These are phyloP conservation scores for Arrhopalites spinosus DNA, from an alignment of 2,888 invertebrate genomes.

Conservation along the genomic window DNA sequence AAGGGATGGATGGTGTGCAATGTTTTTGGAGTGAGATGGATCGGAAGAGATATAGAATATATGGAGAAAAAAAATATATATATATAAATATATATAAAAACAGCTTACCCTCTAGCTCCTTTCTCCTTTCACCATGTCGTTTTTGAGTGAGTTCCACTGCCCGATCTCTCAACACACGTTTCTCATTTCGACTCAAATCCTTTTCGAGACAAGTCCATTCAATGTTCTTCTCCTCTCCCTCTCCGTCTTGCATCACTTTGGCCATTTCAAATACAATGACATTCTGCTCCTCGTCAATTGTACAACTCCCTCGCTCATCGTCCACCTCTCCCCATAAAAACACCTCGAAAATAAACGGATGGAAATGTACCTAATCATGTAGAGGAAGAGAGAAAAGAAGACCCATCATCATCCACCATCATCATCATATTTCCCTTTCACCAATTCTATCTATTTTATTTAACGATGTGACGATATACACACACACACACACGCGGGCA, in stretches of 20 bases:
- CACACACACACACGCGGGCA: too few relatives aligned
- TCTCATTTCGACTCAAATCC: conserved; percentile 45
- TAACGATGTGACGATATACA: too few relatives aligned
- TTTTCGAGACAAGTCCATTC: conserved; percentile 47
- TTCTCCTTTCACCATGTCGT: conserved; percentile 54
- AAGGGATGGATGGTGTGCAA: not conserved
- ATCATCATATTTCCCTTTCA: not conserved
- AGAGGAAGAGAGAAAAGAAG: conserved; percentile 11
- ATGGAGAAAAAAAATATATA: too few relatives aligned
- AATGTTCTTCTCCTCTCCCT: not conserved
- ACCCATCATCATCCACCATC: not conserved
- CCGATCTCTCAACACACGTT: conserved; percentile 62
- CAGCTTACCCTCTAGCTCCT: conserved; percentile 14
- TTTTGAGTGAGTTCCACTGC: conserved; percentile 66
- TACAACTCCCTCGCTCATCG: conserved; percentile 69
- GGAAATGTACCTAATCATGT: conserved; percentile 66
- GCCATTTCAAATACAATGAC: conserved; percentile 69
- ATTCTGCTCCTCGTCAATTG: conserved; percentile 65
- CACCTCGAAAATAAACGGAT: conserved; percentile 75
- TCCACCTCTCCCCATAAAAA: conserved; percentile 70
- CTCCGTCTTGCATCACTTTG: conserved; percentile 64
- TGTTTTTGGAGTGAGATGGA: conserved; percentile 1
- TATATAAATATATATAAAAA: not conserved
- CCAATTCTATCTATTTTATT: too few relatives aligned
- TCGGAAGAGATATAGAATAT: not conserved